Base-by-base conservation (phyloP, 2,113 vertebrate species). In the Epinephelus moara region DNA sequence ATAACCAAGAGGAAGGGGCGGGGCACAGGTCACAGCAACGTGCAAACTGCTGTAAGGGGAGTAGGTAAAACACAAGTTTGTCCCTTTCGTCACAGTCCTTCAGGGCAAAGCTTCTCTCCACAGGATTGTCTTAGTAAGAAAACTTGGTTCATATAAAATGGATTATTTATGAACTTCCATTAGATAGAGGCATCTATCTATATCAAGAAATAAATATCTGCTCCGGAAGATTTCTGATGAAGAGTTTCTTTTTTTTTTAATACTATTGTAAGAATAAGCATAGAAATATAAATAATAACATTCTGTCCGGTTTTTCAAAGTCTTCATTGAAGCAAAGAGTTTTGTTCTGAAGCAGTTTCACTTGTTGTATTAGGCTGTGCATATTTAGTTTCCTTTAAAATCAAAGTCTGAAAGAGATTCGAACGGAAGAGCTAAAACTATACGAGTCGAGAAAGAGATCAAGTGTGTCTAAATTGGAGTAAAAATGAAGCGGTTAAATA, bases 181-280 rank as follows among this genome's bases (percentile, higher is more conserved):
- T 73, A 86, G 92, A 90, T 89, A 87, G 92, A 91, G 68, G 88
- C 81, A 42, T 93, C 87, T 91, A 76, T 92, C 82, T 89, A 82
- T 91, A 92, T 91, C 92, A 94, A 94, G 83, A 94, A 94, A 93
- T 93, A 94, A 88, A 92, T 84, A 90, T 94, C 78, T 94, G 88
- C 81, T 85, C 89, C 75, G 88, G 91, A 91, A 92, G 93, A 91
- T 94, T 93, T 92, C 89, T 88, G 90, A 90, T 78, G 79, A 91
- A 81, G 77, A 91, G 80, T 83, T 85, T 84, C 15, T 50, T 45
- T 49, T 49, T 42, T 59, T 85, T 78, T 77, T 82, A 52, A 74
- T 82, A 85, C 76, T 84, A 88, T 73, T 68, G 85, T 94, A 91
- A 91, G 90, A 95, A 91, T 88, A 91, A 87, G 85, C 82, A 91